Evolutionary conservation across 2,888 invertebrate genomes (phyloP).

Genomic region (Helobdella robusta): DNA sequence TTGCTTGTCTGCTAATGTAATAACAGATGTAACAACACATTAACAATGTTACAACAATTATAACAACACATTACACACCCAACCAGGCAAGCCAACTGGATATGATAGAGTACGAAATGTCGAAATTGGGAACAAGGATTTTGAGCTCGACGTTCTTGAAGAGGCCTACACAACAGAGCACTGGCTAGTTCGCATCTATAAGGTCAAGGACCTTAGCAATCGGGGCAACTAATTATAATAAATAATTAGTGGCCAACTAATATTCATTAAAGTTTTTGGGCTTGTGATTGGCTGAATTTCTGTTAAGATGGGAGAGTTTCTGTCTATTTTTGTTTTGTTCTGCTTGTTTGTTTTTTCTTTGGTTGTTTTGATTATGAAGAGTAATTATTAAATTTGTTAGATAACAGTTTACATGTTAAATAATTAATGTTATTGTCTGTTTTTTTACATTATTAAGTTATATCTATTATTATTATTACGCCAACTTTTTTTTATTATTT

Average conservation of each 20-base stretch:
- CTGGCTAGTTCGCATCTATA: slow-evolving; percentile 95
- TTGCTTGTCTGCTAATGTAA: not conserved
- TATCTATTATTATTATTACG: no score
- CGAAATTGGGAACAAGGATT: slow-evolving; percentile 98
- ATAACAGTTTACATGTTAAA: no score
- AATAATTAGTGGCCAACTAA: not conserved
- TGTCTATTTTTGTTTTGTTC: no score
- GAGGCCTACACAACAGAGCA: slow-evolving; percentile 98
- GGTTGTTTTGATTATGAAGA: no score
- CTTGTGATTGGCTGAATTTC: not conserved
- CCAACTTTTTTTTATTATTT: no score
- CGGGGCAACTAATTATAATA: slow-evolving; percentile 40
- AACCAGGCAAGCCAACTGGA: slow-evolving; percentile 76
- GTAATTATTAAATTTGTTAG: no score
- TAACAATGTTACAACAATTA: not conserved
- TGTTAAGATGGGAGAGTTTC: not conserved
- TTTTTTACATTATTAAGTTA: no score
- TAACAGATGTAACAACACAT: not conserved
- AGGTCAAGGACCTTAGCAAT: slow-evolving; percentile 87
- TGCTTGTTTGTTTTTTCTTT: no score
- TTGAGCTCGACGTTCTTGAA: slow-evolving; percentile 92
- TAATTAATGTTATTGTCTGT: no score
- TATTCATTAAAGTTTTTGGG: not conserved
- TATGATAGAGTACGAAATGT: slow-evolving; percentile 89
- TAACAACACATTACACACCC: not conserved